Evolutionary conservation across 2,113 vertebrate genomes (phyloP).

Genomic region (Bombycilla garrulus): DNA sequence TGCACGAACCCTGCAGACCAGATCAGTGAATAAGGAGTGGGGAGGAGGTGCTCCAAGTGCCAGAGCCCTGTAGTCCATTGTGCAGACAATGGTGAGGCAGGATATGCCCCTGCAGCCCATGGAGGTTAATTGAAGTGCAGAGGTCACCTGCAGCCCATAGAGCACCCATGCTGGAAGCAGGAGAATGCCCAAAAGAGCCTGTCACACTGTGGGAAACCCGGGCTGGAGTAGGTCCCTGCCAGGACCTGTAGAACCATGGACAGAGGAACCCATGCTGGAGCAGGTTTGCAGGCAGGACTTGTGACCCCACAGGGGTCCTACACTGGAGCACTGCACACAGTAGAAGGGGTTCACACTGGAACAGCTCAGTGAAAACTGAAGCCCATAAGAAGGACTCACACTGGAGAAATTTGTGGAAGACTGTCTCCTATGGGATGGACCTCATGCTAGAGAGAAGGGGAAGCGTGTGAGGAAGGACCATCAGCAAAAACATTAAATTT

Average conservation of each 20-base stretch:
- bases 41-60: neutral
- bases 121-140: neutral
- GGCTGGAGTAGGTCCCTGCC: neutral
- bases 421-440: fast-evolving
- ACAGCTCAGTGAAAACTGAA: neutral
- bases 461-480: neutral
- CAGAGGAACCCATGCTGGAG: neutral
- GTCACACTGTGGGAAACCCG: fast-evolving
- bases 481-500: neutral
- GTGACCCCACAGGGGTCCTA: neutral
- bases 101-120: neutral
- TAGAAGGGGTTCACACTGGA: neutral
- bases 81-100: neutral
- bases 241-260: neutral
- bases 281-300: neutral
- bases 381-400: neutral
- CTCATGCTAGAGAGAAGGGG: fast-evolving
- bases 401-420: neutral
- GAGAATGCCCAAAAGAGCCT: neutral
- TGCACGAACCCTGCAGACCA: neutral
- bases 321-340: neutral
- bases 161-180: neutral
- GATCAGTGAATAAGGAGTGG: neutral
- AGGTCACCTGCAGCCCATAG: neutral
- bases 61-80: neutral